A percentile compares a stretch with the other conserved stretches of the same genome.
phyloP scores from a whole-genome alignment of 2,797 vertebrate genomes.

The Erethizon dorsatum region DNA sequence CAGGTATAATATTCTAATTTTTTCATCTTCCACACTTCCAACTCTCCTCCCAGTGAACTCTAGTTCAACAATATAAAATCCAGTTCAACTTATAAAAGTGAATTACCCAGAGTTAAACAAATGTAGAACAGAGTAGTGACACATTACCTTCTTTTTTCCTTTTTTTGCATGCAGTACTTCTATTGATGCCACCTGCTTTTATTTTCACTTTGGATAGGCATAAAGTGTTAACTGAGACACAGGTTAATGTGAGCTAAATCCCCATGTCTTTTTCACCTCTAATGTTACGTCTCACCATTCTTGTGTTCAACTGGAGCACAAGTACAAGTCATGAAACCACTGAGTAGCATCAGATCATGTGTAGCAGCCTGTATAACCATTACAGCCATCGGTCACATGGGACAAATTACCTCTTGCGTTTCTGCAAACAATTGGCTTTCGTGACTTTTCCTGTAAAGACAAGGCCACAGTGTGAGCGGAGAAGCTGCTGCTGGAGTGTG shows the following conservation, averaged over 20 bases:
- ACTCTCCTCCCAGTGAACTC: neutral
- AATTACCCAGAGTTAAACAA: neutral
- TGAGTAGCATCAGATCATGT: constrained; percentile 70
- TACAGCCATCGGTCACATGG: constrained; percentile 62
- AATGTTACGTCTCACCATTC: neutral
- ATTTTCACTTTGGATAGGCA: neutral
- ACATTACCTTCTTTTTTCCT: neutral
- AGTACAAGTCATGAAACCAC: constrained; percentile 70
- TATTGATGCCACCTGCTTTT: neutral
- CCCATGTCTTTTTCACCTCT: constrained; percentile 50
- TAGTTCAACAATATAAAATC: neutral
- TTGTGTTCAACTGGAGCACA: constrained; percentile 66
- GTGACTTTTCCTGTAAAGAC: constrained; percentile 87
- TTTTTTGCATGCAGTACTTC: neutral
- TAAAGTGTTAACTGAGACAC: neutral
- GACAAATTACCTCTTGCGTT: constrained; percentile 88
- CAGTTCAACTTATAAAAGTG: neutral
- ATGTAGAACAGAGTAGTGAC: neutral
- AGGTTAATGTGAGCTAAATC: neutral
- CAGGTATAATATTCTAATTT: neutral
- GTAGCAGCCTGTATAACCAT: constrained; percentile 71
- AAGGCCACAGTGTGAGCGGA: constrained; percentile 69
- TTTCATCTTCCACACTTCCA: neutral
- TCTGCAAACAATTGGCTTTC: constrained; percentile 71
- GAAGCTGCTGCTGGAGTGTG: neutral